phyloP scores from a whole-genome alignment of 2,113 vertebrate species.

The Fulica atra region DNA sequence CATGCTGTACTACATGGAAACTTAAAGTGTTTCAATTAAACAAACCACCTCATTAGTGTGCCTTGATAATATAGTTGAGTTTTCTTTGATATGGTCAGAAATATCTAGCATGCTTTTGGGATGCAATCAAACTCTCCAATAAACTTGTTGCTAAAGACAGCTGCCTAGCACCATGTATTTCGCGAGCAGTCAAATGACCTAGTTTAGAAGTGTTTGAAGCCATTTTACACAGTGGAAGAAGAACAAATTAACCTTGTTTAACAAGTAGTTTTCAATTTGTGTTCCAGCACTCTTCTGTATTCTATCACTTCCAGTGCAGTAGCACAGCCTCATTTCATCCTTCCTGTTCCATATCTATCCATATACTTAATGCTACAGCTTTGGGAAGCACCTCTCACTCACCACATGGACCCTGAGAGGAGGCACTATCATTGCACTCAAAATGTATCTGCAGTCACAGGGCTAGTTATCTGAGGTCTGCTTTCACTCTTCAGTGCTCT shows the following conservation, averaged over 20 bases:
- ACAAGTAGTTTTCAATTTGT: constrained; percentile 72
- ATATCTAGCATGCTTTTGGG: constrained; percentile 68
- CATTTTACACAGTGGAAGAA: constrained; percentile 57
- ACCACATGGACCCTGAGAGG: not conserved
- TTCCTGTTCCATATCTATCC: not conserved
- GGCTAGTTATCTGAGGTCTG: not conserved
- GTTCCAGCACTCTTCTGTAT: constrained; percentile 13
- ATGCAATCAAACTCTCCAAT: constrained; percentile 65
- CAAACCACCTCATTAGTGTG: constrained; percentile 75
- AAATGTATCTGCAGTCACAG: not conserved
- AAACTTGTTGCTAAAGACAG: constrained; percentile 65
- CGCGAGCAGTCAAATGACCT: constrained; percentile 67
- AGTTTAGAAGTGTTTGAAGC: constrained; percentile 74
- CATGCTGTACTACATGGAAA: constrained; percentile 73
- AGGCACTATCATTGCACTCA: not conserved
- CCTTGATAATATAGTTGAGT: constrained; percentile 67
- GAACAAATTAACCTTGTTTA: constrained; percentile 76
- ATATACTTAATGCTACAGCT: not conserved
- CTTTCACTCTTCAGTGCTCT: not conserved
- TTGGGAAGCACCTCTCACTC: not conserved
- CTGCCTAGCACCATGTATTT: constrained; percentile 51
- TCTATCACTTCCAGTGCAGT: not conserved
- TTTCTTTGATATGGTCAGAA: constrained; percentile 78
- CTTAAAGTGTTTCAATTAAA: constrained; percentile 76
- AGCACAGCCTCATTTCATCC: constrained; percentile 1